Conservation (phyloP, 2,113 vertebrate genomes). For the Microtus pennsylvanicus region DNA sequence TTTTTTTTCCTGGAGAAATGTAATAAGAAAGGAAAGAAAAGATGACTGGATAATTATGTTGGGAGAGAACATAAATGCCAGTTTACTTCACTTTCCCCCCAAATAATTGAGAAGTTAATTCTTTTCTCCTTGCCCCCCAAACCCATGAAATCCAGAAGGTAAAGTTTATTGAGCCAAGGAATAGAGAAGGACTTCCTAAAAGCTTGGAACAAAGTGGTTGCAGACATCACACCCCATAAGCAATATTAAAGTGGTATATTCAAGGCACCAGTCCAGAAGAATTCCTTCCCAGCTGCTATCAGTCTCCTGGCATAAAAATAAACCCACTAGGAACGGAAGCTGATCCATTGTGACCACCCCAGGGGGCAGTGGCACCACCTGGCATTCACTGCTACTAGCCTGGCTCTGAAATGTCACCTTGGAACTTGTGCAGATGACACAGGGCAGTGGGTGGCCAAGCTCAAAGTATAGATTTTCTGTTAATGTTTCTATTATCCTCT, state of each 20-base stretch:
- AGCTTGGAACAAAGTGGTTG: not conserved
- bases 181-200: not conserved
- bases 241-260: not conserved
- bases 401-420: not conserved
- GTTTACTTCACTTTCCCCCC: no score
- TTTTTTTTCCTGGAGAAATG: not conserved
- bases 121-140: no score
- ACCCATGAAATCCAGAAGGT: not conserved
- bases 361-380: not conserved
- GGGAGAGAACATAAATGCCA: no score
- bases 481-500: not conserved
- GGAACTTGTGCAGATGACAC: not conserved
- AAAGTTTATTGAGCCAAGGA: not conserved
- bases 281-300: not conserved
- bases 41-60: no score
- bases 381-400: not conserved
- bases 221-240: not conserved
- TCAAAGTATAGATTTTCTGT: not conserved
- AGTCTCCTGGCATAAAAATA: not conserved
- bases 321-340: not conserved
- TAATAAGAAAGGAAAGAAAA: no score
- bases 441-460: not conserved
- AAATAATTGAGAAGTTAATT: no score
- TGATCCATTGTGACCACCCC: fast-evolving
- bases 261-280: not conserved